Percentiles rank a stretch among this genome's conserved stretches.
These are phyloP conservation scores for Mamestra brassicae DNA, from an alignment of 2,888 invertebrate species.

Conservation along the genomic window DNA sequence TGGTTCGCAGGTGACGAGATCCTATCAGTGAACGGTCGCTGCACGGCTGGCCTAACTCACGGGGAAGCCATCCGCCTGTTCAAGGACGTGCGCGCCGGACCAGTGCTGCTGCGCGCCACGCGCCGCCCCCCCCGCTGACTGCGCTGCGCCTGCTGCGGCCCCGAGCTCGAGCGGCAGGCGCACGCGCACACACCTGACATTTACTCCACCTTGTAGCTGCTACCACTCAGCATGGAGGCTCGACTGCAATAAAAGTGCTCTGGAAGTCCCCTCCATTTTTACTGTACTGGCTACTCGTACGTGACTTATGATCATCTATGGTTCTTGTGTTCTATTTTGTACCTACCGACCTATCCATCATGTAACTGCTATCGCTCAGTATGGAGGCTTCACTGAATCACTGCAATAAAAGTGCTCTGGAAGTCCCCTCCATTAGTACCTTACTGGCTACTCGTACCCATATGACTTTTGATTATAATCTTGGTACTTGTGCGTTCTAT, in stretches of 20 bases:
- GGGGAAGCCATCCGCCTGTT: constrained; percentile 95
- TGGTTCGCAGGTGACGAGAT: constrained; percentile 94
- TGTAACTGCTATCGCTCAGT: not conserved
- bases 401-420: not conserved
- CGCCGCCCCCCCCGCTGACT: constrained; percentile 89
- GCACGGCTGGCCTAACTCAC: constrained; percentile 94
- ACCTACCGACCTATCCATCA: not conserved
- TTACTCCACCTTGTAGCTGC: constrained; percentile 80
- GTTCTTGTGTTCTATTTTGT: not conserved
- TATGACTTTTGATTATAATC: too few relatives aligned
- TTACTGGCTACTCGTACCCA: too few relatives aligned
- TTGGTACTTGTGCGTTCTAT: not conserved
- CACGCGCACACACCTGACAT: constrained; percentile 69
- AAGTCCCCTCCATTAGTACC: too few relatives aligned
- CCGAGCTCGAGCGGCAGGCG: constrained; percentile 82
- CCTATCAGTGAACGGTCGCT: constrained; percentile 94
- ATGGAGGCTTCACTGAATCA: not conserved
- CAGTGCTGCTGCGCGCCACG: constrained; percentile 94
- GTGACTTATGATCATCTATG: not conserved
- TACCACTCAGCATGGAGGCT: not conserved
- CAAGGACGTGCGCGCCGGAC: constrained; percentile 94
- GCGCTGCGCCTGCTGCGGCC: constrained; percentile 88
- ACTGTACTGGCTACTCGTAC: not conserved
- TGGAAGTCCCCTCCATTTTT: not conserved
- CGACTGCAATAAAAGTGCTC: not conserved